phyloP scores from a whole-genome alignment of 2,888 invertebrate genomes.

The Leptinotarsa juncta region DNA sequence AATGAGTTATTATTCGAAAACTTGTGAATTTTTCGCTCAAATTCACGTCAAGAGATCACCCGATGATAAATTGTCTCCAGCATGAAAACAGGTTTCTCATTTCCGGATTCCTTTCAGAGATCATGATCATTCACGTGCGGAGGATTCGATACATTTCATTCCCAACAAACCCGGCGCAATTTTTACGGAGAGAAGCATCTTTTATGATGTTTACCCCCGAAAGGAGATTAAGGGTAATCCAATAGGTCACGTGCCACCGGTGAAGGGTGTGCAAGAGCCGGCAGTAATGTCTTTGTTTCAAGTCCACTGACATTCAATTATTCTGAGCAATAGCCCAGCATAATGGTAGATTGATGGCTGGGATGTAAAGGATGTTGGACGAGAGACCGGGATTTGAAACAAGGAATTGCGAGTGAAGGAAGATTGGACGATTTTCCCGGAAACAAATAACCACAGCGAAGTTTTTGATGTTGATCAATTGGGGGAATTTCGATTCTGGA shows the following conservation, averaged over 20 bases:
- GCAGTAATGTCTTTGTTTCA: constrained; percentile 67
- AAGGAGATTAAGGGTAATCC: constrained; percentile 57
- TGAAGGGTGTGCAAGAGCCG: constrained; percentile 61
- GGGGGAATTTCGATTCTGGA: background rate
- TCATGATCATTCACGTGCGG: background rate
- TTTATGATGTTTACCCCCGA: constrained; percentile 38
- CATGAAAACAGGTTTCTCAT: constrained; percentile 1
- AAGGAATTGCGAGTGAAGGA: constrained; percentile 11
- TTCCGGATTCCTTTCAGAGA: background rate
- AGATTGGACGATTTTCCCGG: constrained; percentile 8
- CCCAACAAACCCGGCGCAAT: background rate
- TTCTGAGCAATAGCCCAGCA: constrained; percentile 65
- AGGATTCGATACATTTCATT: constrained; percentile 5
- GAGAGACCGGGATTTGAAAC: constrained; percentile 19
- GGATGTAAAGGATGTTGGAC: constrained; percentile 35
- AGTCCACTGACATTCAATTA: constrained; percentile 67
- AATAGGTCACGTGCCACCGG: constrained; percentile 60
- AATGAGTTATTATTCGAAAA: too few species aligned
- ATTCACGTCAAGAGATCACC: too few species aligned
- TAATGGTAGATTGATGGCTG: constrained; percentile 63
- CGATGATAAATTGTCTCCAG: background rate
- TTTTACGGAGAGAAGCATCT: constrained; percentile 26
- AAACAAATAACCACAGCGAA: constrained; percentile 7
- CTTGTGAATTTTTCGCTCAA: too few species aligned
- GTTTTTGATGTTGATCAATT: constrained; percentile 15